Conservation (phyloP, 1,140 invertebrate genomes). For the Holotrichia oblita region DNA sequence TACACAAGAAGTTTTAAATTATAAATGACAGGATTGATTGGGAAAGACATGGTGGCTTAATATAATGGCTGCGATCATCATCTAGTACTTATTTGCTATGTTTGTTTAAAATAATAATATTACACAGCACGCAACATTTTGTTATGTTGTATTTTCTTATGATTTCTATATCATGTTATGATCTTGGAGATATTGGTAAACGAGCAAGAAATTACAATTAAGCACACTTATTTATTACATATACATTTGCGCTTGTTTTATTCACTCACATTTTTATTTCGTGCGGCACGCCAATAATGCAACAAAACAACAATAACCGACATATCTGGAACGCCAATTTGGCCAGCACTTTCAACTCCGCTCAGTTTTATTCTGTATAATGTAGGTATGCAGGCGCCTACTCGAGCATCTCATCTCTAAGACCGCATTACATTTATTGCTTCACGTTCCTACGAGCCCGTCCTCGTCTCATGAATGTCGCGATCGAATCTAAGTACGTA, state of each 20-base stretch:
- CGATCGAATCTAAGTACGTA: conserved; percentile 4
- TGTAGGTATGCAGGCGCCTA: conserved; percentile 30
- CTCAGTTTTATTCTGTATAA: conserved; percentile 22
- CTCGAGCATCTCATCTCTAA: conserved; percentile 11
- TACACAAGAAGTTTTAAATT: no score
- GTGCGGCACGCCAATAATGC: not conserved
- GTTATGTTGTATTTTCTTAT: no score
- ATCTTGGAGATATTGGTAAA: no score
- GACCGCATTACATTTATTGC: conserved; percentile 18
- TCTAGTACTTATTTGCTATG: no score
- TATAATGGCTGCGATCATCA: no score
- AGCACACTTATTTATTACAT: not conserved
- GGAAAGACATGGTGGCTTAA: no score
- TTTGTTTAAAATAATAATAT: no score
- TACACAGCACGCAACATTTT: no score
- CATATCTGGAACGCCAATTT: conserved; percentile 33
- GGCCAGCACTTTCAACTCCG: conserved; percentile 12
- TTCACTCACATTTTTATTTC: conserved; percentile 16
- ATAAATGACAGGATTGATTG: no score
- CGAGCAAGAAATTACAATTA: not conserved
- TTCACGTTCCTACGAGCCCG: conserved; percentile 13
- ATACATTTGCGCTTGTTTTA: not conserved
- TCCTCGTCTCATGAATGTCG: conserved; percentile 24
- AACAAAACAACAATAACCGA: conserved; percentile 30
- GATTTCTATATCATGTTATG: no score